phyloP scores from a whole-genome alignment of 2,113 vertebrate genomes.

The Paralichthys olivaceus region DNA sequence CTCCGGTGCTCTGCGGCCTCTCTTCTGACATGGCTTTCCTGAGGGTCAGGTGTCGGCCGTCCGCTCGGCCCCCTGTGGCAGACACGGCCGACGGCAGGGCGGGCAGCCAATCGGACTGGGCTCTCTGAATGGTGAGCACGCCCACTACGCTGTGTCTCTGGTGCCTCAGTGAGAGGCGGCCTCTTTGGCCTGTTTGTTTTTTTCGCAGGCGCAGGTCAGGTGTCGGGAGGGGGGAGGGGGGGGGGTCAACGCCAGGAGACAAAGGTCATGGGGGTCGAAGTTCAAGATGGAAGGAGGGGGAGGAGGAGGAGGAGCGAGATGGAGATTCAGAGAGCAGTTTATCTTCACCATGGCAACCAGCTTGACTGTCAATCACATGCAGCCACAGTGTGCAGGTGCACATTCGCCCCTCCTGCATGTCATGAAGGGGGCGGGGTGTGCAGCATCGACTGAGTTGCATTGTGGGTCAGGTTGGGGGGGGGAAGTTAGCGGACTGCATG shows the following conservation, averaged over 20 bases:
- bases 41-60: constrained; percentile 95
- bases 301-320: constrained; percentile 87
- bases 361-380: constrained; percentile 90
- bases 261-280: constrained; percentile 63
- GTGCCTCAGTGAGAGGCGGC: constrained; percentile 92
- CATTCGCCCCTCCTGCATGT: constrained; percentile 50
- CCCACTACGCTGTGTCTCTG: constrained; percentile 99
- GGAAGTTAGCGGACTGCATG: constrained; percentile 81
- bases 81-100: constrained; percentile 79
- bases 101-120: constrained; percentile 95
- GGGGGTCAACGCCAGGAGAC: constrained; percentile 64
- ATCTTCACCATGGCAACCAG: constrained; percentile 91
- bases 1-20: constrained; percentile 91
- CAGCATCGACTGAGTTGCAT: constrained; percentile 85
- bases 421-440: constrained; percentile 54
- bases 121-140: constrained; percentile 96
- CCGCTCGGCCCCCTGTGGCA: constrained; percentile 92
- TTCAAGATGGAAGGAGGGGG: constrained; percentile 61
- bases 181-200: constrained; percentile 89
- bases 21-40: constrained; percentile 98
- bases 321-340: constrained; percentile 96
- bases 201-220: constrained; percentile 46
- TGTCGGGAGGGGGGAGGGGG: constrained; percentile 27
- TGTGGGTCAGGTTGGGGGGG: constrained; percentile 80
- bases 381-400: constrained; percentile 87